phyloP scores from a whole-genome alignment of 1,140 invertebrate species.

The Tetranychus cinnabarinus region DNA sequence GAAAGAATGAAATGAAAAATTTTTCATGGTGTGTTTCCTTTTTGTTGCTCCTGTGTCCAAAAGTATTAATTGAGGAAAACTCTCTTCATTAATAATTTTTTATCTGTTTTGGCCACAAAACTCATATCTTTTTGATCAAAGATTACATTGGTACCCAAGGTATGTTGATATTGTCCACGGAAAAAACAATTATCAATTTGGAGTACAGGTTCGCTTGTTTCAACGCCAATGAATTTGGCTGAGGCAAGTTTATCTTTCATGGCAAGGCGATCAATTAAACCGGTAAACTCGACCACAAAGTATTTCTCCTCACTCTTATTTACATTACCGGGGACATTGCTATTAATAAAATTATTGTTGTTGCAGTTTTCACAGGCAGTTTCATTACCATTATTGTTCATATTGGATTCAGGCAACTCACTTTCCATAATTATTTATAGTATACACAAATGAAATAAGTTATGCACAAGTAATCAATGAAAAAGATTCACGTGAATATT shows the following conservation, averaged over 20 bases:
- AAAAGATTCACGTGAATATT: too few species aligned
- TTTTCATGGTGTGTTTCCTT: too few species aligned
- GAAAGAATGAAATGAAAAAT: too few species aligned
- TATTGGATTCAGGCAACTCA: too few species aligned
- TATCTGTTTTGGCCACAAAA: neutral
- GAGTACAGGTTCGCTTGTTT: neutral
- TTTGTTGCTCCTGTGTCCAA: too few species aligned
- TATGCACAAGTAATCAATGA: too few species aligned
- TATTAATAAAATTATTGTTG: too few species aligned
- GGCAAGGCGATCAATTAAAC: neutral
- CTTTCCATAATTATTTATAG: too few species aligned
- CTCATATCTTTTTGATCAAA: constrained; percentile 1
- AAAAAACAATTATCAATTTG: constrained; percentile 2
- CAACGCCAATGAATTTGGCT: neutral
- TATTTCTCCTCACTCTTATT: neutral
- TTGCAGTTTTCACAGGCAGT: too few species aligned
- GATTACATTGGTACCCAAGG: neutral
- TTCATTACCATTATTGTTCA: too few species aligned
- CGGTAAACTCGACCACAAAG: neutral
- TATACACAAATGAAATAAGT: too few species aligned
- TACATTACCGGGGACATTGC: neutral
- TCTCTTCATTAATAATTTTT: constrained; percentile 2
- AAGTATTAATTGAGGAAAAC: neutral
- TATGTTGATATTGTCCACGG: neutral
- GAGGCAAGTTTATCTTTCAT: neutral